Evolutionary conservation across 2,113 vertebrate species (phyloP).

Genomic region (Dicentrarchus labrax): DNA sequence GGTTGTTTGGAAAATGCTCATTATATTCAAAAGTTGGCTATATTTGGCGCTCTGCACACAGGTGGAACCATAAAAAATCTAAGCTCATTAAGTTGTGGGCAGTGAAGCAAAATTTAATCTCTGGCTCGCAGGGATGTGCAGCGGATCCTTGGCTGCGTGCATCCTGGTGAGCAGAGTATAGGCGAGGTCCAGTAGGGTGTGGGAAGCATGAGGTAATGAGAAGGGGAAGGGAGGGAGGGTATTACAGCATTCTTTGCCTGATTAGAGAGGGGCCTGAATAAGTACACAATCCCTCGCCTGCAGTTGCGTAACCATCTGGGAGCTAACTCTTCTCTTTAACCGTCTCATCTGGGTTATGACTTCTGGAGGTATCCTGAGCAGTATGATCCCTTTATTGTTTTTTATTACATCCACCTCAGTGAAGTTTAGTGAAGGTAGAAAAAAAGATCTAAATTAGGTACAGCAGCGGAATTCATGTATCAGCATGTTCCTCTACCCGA

Average conservation of each 20-base stretch:
- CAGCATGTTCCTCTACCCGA: neutral
- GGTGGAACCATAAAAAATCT: constrained; percentile 54
- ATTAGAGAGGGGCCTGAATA: constrained; percentile 65
- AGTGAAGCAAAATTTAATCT: constrained; percentile 66
- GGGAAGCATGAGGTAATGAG: constrained; percentile 64
- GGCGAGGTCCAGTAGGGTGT: constrained; percentile 53
- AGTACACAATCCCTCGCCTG: constrained; percentile 57
- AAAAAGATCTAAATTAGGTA: neutral
- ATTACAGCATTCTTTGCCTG: constrained; percentile 72
- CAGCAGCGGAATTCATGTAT: neutral
- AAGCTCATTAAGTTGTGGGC: constrained; percentile 68
- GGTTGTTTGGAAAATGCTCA: constrained; percentile 3
- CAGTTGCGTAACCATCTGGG: constrained; percentile 62
- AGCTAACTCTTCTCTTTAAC: constrained; percentile 24
- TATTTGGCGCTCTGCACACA: constrained; percentile 3
- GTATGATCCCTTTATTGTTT: constrained; percentile 6
- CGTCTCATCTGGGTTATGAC: constrained; percentile 32
- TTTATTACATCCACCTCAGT: constrained; percentile 3
- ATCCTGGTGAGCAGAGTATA: constrained; percentile 26
- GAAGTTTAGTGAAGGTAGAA: neutral
- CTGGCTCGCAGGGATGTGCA: constrained; percentile 47
- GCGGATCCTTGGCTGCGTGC: constrained; percentile 41
- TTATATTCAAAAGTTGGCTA: constrained; percentile 3
- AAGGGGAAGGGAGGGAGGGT: constrained; percentile 49
- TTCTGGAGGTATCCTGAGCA: constrained; percentile 26